Evolutionary conservation across 2,888 invertebrate genomes (phyloP).

Genomic region (Andrena bicolor): DNA sequence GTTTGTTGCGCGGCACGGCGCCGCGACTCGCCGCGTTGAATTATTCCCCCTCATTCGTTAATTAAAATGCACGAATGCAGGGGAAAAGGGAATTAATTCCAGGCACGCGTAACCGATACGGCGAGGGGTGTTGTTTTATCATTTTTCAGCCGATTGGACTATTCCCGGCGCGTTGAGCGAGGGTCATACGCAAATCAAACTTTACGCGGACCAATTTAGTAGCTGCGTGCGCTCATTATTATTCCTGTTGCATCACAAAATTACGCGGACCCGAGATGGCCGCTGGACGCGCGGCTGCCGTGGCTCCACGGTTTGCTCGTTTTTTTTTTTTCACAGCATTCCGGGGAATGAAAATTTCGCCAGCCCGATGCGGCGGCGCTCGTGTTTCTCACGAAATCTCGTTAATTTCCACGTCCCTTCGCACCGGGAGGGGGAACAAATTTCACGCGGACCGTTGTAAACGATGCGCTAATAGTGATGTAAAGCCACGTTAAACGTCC

Average conservation of each 20-base stretch:
- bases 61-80: not conserved
- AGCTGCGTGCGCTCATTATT: slow-evolving; percentile 12
- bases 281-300: too few relatives aligned
- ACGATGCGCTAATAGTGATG: not conserved
- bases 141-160: not conserved
- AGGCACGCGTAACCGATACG: not conserved
- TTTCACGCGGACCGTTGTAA: not conserved
- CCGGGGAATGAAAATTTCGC: slow-evolving; percentile 20
- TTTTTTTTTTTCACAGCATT: slow-evolving; percentile 8
- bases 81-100: not conserved
- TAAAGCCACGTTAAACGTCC: slow-evolving; percentile 9
- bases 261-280: not conserved
- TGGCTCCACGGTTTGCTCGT: not conserved
- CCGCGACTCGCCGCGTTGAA: not conserved
- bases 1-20: slow-evolving; percentile 5
- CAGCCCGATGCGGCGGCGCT: not conserved
- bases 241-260: not conserved
- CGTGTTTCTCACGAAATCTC: slow-evolving; percentile 29
- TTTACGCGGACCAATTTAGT: too few relatives aligned
- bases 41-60: not conserved
- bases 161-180: not conserved
- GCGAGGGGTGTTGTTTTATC: not conserved
- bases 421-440: not conserved
- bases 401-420: slow-evolving; percentile 24
- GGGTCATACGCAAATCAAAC: not conserved